Percentiles rank a stretch among this genome's conserved stretches.
Evolutionary conservation across 2,888 invertebrate species (phyloP).

Genomic region (Thera obeliscata): DNA sequence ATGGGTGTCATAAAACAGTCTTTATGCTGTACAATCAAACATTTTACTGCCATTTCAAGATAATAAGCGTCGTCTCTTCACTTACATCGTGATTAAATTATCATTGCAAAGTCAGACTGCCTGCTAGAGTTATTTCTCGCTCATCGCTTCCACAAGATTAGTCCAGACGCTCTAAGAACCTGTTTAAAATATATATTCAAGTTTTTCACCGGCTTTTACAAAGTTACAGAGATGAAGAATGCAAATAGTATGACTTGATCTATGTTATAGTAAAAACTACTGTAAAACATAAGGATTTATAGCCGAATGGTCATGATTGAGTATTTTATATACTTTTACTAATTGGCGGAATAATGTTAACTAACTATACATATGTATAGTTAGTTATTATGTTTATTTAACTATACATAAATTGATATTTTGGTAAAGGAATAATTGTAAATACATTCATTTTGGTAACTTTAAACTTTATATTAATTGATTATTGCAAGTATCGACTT

Average conservation of each 20-base stretch:
- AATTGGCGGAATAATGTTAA: no score
- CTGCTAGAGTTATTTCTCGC: slow-evolving; percentile 58
- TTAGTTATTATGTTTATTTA: no score
- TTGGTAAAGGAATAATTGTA: no score
- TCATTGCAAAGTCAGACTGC: slow-evolving; percentile 75
- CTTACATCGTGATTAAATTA: slow-evolving; percentile 79
- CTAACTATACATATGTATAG: no score
- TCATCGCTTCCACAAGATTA: slow-evolving; percentile 58
- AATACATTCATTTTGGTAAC: no score
- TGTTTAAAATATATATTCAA: slow-evolving; percentile 39
- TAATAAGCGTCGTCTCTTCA: slow-evolving; percentile 65
- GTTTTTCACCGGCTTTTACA: slow-evolving; percentile 16
- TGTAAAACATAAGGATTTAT: neutral
- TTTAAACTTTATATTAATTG: no score
- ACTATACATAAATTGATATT: no score
- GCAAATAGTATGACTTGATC: neutral
- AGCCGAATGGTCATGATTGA: no score
- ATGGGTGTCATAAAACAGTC: slow-evolving; percentile 48
- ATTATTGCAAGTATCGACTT: no score
- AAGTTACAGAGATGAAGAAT: slow-evolving; percentile 12
- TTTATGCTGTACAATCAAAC: slow-evolving; percentile 58
- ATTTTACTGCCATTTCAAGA: slow-evolving; percentile 66
- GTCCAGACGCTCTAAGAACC: slow-evolving; percentile 52
- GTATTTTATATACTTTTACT: no score
- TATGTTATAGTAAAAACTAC: neutral